phyloP scores from a whole-genome alignment of 1,140 invertebrate genomes.

The Cylas formicarius region DNA sequence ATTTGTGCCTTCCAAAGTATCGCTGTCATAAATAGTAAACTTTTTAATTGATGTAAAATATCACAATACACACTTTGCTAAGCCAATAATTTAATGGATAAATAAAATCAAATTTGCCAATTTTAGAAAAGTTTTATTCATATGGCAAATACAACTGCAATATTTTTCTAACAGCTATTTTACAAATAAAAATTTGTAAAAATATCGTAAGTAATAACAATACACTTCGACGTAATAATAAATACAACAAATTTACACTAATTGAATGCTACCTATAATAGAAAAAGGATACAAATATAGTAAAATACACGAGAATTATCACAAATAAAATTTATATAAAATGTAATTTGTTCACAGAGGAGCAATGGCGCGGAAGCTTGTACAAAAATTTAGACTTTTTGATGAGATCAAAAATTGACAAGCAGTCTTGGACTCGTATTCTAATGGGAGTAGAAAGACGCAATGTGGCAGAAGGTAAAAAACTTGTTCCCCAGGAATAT shows the following conservation, averaged over 20 bases:
- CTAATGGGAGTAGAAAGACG: too few relatives aligned
- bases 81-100: too few relatives aligned
- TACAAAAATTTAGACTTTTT: conserved; percentile 18
- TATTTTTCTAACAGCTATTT: conserved; percentile 39
- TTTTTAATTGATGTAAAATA: too few relatives aligned
- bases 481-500: too few relatives aligned
- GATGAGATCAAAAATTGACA: conserved; percentile 14
- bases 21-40: too few relatives aligned
- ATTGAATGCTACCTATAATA: conserved; percentile 23
- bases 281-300: conserved; percentile 9
- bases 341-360: conserved; percentile 5
- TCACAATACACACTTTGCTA: too few relatives aligned
- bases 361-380: conserved; percentile 10
- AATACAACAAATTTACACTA: conserved; percentile 38
- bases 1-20: too few relatives aligned
- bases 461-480: too few relatives aligned
- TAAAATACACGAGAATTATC: conserved; percentile 10
- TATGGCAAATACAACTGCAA: conserved; percentile 39
- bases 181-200: conserved; percentile 33
- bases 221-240: conserved; percentile 32
- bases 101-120: too few relatives aligned
- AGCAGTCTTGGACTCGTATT: conserved; percentile 1
- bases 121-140: conserved; percentile 28
- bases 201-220: conserved; percentile 34
- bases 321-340: conserved; percentile 18